Evolutionary conservation across 2,888 invertebrate genomes (phyloP), one percentile per base, ranked within the genome.

Genomic region (Drosophila lacicola): DNA sequence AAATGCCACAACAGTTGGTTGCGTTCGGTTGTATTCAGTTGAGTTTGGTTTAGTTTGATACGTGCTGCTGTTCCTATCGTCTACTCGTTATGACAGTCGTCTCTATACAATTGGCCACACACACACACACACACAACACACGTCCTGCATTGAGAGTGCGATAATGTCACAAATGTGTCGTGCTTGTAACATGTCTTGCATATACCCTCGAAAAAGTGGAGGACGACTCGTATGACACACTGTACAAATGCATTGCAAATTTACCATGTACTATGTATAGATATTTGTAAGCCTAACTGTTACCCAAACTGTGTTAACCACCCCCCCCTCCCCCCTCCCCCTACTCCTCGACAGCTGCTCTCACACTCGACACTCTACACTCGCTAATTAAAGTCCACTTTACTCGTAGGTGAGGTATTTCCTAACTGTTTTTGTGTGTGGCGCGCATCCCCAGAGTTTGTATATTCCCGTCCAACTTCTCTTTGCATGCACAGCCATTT

Each of bases 161-260:
- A 56, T 51, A 54, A 8, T 29, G 61, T 61, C 67, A 67, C 67
- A 72, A 41, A 36, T 64, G 58, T 75, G 69, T 76, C 53, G 72
- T 76, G 68, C 63, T 68, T 63, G 75, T 74, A 54, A 53, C 60
- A 49, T 71, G 71, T 74, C 61, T 74, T 70, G 65, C 60, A 55
- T 47, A 47, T 5, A 49, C 39, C 56, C 25, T 66, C 60, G 55
- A 47, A 62, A 49, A 41, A 25, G n/a, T n/a, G 53, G 17, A 14
- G 49, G 44, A 67, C 57, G 45, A 49, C 45, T 55, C 54, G 41
- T 63, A 56, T 33, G 21, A 56, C 47, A 74, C 74, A 74, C 70
- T 74, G 74, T 74, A 74, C 42, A 75, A 75, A 75, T 74, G 76
- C 76, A 75, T 76, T 50, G 50, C 21, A 42, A 61, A 65, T n/a